Evolutionary conservation across 2,888 invertebrate species (phyloP).

Genomic region (Tyria jacobaeae): DNA sequence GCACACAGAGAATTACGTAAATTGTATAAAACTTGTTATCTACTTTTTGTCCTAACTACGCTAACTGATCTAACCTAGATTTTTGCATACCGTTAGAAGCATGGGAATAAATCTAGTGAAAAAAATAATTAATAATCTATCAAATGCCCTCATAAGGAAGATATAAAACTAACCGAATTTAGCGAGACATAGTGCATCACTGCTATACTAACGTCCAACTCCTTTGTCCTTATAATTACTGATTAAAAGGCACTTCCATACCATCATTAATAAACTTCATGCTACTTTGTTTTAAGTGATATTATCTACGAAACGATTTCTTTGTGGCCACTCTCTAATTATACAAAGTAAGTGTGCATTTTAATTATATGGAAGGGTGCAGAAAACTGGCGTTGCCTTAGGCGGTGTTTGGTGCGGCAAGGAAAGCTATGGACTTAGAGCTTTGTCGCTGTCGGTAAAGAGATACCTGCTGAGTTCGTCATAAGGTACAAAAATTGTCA

Average conservation of each 20-base stretch:
- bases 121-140: too few species aligned
- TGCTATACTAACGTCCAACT: constrained; percentile 19
- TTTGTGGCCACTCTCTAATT: constrained; percentile 71
- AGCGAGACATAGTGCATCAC: background rate
- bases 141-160: background rate
- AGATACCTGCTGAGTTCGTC: background rate
- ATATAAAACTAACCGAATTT: background rate
- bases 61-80: too few species aligned
- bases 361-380: constrained; percentile 79
- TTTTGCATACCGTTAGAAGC: too few species aligned
- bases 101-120: too few species aligned
- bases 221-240: constrained; percentile 40
- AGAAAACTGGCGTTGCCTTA: constrained; percentile 65
- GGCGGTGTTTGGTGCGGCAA: constrained; percentile 47
- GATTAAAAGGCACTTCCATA: constrained; percentile 43
- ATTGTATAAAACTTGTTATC: too few species aligned
- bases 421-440: constrained; percentile 50
- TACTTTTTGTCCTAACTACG: too few species aligned
- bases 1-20: too few species aligned
- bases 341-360: constrained; percentile 70
- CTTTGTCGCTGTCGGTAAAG: too few species aligned
- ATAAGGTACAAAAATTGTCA: background rate
- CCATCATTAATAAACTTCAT: constrained; percentile 61
- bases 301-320: constrained; percentile 74
- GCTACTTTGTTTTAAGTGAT: constrained; percentile 65